Conservation (phyloP, 2,797 vertebrate genomes). For the Cephalopachus bancanus region DNA sequence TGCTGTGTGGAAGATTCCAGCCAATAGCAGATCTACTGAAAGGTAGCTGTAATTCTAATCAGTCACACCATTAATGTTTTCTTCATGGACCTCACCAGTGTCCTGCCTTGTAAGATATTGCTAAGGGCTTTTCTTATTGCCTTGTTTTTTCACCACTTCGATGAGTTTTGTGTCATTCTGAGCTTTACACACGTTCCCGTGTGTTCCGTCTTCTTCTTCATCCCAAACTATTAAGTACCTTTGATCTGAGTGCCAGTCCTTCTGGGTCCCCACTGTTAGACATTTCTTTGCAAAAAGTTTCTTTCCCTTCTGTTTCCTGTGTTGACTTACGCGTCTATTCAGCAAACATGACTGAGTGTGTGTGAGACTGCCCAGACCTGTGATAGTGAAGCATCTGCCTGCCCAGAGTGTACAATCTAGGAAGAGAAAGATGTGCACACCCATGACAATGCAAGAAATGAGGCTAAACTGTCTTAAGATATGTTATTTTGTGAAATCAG, state of each 20-base stretch:
- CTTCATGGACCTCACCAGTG: background rate
- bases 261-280: background rate
- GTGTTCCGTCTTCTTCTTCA: background rate
- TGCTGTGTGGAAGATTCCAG: background rate
- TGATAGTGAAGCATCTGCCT: background rate
- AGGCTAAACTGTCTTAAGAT: background rate
- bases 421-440: background rate
- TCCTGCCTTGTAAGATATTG: background rate
- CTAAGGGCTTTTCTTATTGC: background rate
- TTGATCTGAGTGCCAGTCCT: background rate
- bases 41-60: background rate
- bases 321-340: background rate
- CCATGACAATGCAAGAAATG: background rate
- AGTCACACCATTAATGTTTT: background rate
- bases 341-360: background rate
- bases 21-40: background rate
- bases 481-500: constrained; percentile 10
- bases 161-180: background rate
- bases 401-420: background rate
- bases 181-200: background rate
- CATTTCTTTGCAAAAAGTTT: background rate
- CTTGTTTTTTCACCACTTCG: background rate
- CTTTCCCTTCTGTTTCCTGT: background rate
- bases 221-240: background rate
- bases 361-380: background rate